Evolutionary conservation across 2,113 vertebrate genomes (phyloP).

Genomic region (Hemibagrus wyckioides): DNA sequence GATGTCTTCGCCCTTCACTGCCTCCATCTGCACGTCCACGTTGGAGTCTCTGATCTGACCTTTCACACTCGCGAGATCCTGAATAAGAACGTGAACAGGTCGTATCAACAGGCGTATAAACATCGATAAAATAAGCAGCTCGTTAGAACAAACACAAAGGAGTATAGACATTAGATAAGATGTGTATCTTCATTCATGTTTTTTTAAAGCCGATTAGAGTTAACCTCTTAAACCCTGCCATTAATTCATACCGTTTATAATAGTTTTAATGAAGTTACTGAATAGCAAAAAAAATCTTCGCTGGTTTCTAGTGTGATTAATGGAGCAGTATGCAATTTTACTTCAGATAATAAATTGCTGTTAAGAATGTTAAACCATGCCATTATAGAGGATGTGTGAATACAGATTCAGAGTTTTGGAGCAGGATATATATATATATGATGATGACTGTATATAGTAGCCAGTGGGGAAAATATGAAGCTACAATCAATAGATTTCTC

Average conservation of each 20-base stretch:
- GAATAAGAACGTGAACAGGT: conserved; percentile 29
- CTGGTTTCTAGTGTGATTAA: not conserved
- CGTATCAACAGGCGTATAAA: not conserved
- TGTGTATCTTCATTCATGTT: not conserved
- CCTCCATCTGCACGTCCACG: conserved; percentile 83
- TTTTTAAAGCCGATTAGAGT: not conserved
- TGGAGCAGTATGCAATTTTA: not conserved
- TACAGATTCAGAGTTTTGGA: not conserved
- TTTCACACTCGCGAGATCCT: conserved; percentile 80
- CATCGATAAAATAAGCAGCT: not conserved
- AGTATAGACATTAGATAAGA: not conserved
- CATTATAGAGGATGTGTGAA: not conserved
- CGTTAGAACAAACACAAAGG: not conserved
- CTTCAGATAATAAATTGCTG: not conserved
- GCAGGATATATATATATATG: not conserved
- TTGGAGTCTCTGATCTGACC: conserved; percentile 70
- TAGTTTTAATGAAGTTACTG: not conserved
- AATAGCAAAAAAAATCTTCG: not conserved
- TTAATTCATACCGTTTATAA: not conserved
- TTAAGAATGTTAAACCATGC: not conserved
- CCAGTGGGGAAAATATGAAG: not conserved
- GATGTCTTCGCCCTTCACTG: conserved; percentile 80
- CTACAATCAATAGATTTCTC: not conserved
- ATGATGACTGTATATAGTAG: not conserved
- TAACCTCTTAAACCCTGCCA: not conserved